These are phyloP conservation scores for Myrmecobius fasciatus DNA, from an alignment of 2,113 vertebrate genomes.

Conservation along the genomic window DNA sequence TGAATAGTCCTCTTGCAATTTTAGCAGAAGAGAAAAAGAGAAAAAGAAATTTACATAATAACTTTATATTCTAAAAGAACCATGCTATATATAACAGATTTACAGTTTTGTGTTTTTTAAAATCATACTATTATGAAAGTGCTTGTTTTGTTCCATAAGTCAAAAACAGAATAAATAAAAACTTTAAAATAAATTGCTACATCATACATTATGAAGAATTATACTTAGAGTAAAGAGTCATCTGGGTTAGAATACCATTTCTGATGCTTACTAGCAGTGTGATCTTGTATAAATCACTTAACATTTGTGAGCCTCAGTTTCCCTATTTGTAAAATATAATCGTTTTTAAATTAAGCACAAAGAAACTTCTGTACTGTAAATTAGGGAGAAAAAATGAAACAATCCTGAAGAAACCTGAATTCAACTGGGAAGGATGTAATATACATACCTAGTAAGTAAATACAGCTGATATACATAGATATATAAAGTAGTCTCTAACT, in stretches of 20 bases:
- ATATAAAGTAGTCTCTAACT: not conserved
- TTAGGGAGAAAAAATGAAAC: not conserved
- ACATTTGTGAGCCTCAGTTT: not conserved
- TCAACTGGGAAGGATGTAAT: not conserved
- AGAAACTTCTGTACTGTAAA: not conserved
- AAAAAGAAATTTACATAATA: too few relatives aligned
- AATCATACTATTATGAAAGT: too few relatives aligned
- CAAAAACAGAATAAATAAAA: not conserved
- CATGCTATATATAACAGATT: too few relatives aligned
- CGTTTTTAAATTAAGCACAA: not conserved
- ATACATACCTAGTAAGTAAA: not conserved
- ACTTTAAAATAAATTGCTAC: accelerated
- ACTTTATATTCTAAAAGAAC: too few relatives aligned
- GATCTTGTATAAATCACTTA: not conserved
- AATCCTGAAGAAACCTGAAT: not conserved
- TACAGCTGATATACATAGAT: not conserved
- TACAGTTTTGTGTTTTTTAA: too few relatives aligned
- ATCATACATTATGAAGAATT: accelerated
- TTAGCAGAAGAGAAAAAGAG: not conserved
- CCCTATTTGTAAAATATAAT: not conserved
- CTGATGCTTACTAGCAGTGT: not conserved
- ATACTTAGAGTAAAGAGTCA: not conserved
- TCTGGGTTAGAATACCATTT: too few relatives aligned
- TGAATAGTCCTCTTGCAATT: not conserved
- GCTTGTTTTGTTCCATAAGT: too few relatives aligned